Conservation (phyloP, 2,113 vertebrate species). For the Galbula dea region DNA sequence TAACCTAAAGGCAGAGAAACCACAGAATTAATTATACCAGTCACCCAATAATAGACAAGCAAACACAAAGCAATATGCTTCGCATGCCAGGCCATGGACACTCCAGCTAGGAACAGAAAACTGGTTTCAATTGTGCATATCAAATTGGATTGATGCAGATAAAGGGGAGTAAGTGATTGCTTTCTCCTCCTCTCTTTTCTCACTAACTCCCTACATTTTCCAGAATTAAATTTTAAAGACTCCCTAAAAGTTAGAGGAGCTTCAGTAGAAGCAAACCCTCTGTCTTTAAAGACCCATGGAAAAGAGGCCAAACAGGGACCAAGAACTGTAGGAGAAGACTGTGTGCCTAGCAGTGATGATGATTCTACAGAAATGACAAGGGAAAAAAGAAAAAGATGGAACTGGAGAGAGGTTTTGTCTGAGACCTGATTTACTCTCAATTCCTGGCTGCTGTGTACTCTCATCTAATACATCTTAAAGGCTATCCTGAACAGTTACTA, state of each 20-base stretch:
- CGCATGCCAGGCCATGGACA: neutral
- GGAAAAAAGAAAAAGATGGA: slow-evolving; percentile 7
- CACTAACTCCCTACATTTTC: neutral
- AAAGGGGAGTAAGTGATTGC: neutral
- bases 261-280: neutral
- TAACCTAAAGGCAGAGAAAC: slow-evolving; percentile 80
- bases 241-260: neutral
- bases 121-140: neutral
- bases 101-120: neutral
- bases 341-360: neutral
- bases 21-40: slow-evolving; percentile 63
- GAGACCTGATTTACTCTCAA: neutral
- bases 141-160: neutral
- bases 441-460: neutral
- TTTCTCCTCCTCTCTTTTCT: neutral
- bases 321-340: neutral
- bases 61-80: slow-evolving; percentile 41
- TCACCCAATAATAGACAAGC: slow-evolving; percentile 36
- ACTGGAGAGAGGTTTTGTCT: neutral
- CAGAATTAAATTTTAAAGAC: neutral
- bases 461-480: neutral
- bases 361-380: slow-evolving; percentile 2
- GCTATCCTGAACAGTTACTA: neutral
- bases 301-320: neutral
- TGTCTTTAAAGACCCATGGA: neutral